These are phyloP conservation scores for Acanthis flammea DNA, from an alignment of 2,797 vertebrate species.

Conservation along the genomic window DNA sequence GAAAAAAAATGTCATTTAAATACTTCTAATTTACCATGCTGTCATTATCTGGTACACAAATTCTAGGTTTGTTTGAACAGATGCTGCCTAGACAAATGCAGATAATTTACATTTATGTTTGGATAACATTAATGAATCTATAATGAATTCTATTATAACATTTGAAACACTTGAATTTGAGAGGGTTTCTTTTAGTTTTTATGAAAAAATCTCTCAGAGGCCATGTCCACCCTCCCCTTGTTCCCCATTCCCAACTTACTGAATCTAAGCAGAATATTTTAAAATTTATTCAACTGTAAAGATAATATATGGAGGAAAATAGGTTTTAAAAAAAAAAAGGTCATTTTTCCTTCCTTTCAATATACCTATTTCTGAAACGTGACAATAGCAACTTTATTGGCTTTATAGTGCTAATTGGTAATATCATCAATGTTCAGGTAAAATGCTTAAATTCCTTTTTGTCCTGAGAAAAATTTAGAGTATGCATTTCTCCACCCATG, in stretches of 20 bases:
- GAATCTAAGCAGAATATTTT: not conserved
- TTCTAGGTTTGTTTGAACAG: not conserved
- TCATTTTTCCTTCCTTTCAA: not conserved
- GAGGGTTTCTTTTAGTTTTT: not conserved
- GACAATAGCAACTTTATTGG: not conserved
- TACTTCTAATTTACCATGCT: not conserved
- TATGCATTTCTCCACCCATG: not conserved
- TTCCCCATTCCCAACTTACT: rapidly evolving
- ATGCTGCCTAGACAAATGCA: not conserved
- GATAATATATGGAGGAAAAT: rapidly evolving
- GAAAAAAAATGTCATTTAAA: not conserved
- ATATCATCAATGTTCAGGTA: not conserved
- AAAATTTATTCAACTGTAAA: not conserved
- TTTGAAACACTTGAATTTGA: not conserved
- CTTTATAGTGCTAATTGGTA: not conserved
- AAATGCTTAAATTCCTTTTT: not conserved
- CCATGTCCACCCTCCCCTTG: not conserved
- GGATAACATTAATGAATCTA: not conserved
- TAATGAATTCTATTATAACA: not conserved
- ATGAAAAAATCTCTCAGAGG: not conserved
- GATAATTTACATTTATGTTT: not conserved
- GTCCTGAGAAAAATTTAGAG: not conserved
- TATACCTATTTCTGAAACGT: not conserved
- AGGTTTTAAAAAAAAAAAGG: rapidly evolving
- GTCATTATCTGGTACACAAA: not conserved